Evolutionary conservation across 2,888 invertebrate species (phyloP).

Genomic region (Nemurella pictetii): DNA sequence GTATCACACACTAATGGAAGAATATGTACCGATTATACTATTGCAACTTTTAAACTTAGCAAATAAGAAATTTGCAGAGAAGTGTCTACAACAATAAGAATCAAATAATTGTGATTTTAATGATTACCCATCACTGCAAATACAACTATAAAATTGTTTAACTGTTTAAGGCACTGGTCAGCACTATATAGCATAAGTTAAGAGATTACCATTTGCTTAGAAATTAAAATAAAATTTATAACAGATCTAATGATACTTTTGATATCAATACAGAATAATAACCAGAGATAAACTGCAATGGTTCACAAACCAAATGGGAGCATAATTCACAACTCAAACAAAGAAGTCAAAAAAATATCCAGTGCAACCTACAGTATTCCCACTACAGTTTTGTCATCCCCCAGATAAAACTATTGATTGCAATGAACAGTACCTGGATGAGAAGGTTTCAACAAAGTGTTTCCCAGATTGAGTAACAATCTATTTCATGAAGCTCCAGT

Average conservation of each 20-base stretch:
- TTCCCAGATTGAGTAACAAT: too few relatives aligned
- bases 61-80: too few relatives aligned
- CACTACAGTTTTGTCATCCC: background rate
- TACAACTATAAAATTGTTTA: background rate
- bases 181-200: background rate
- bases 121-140: too few relatives aligned
- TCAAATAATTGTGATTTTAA: background rate
- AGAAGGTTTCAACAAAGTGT: background rate
- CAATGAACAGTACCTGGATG: background rate
- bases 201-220: background rate
- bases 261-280: background rate
- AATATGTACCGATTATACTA: background rate
- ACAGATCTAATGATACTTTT: background rate
- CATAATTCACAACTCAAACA: background rate
- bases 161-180: background rate
- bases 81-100: too few relatives aligned
- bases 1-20: background rate
- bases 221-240: background rate
- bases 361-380: background rate
- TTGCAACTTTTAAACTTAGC: background rate
- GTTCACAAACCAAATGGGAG: background rate
- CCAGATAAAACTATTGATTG: background rate
- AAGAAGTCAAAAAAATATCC: background rate
- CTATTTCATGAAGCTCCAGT: constrained; percentile 33
- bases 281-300: background rate